Base-by-base conservation (phyloP, 1,140 invertebrate species). In the Lerema accius region DNA sequence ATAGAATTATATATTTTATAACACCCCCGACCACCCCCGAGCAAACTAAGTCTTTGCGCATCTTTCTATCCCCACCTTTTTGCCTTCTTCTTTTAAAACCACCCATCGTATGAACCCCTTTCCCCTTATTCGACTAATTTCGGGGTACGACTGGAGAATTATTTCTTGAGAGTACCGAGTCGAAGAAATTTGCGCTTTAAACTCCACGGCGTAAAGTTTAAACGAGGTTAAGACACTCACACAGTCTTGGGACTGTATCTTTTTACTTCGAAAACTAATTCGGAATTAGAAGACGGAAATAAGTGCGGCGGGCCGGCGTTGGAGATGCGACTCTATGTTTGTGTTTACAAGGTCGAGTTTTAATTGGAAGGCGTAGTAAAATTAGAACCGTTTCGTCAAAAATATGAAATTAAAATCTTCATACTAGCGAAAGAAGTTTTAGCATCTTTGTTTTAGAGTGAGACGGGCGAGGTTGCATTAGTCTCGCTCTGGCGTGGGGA, bases 1-100 rank as follows among this genome's bases (percentile, higher is more conserved):
- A 90, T 90, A 90, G 87, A 90, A 90, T 90, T 90, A 90, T 90
- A 90, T 90, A 90, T 90, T 90, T 90, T 90, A 90, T 90, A 90
- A 89, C 86, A 74, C 86, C 84, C 77, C 67, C 78, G 53, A 4
- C 76, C 72, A 61, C 73, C 69, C n/a, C 84, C 84, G 71, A 80
- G 83, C 81, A 79, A 89, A 90, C 87, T 90, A 90, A 90, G 87
- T 90, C 87, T 90, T 90, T 88, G 87, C 87, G 87, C 87, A 90
- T 90, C 87, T 90, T 90, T 90, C 87, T 89, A 87, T 88, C 84
- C 87, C 86, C 87, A 84, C 87, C 83, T 88, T 89, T 89, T 89
- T 86, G 81, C 82, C 84, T 87, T 81, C 82, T 86, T 86, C 85
- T 87, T 90, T 90, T 89, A 87, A 90, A 89, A 86, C 86, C 86